phyloP scores from a whole-genome alignment of 2,888 invertebrate genomes.

The Epinotia ramella region DNA sequence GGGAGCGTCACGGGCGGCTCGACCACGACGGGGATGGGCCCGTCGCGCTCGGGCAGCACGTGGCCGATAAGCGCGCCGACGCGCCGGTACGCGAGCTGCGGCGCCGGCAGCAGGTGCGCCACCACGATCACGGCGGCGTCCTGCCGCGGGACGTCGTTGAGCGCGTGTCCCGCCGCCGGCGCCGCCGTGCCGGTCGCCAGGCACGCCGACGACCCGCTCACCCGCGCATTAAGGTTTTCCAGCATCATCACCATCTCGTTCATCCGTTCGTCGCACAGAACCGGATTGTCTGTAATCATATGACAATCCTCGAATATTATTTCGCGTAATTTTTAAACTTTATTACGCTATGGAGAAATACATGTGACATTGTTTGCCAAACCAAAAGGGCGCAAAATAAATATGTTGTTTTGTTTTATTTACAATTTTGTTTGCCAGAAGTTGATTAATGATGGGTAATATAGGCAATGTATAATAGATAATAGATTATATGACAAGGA shows the following conservation, averaged over 20 bases:
- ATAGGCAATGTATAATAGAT: background rate
- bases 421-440: too few relatives aligned
- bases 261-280: conserved; percentile 90
- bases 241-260: conserved; percentile 89
- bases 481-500: too few relatives aligned
- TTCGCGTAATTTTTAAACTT: background rate
- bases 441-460: background rate
- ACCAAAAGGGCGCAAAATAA: background rate
- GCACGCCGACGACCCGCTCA: conserved; percentile 88
- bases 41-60: conserved; percentile 71
- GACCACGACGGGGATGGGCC: conserved; percentile 71
- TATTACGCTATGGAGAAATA: background rate
- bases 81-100: conserved; percentile 66
- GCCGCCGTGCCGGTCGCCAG: conserved; percentile 67
- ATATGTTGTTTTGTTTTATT: too few relatives aligned
- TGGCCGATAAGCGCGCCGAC: conserved; percentile 75
- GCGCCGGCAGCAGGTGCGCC: conserved; percentile 57
- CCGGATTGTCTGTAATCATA: conserved; percentile 90
- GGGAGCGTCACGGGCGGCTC: conserved; percentile 78
- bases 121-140: conserved; percentile 68
- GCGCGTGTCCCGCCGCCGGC: conserved; percentile 69
- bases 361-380: background rate
- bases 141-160: conserved; percentile 68
- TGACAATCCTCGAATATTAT: conserved; percentile 14
- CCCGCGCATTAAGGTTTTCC: conserved; percentile 89